These are phyloP conservation scores for Oligia strigilis DNA, from an alignment of 2,888 invertebrate genomes.

Conservation along the genomic window DNA sequence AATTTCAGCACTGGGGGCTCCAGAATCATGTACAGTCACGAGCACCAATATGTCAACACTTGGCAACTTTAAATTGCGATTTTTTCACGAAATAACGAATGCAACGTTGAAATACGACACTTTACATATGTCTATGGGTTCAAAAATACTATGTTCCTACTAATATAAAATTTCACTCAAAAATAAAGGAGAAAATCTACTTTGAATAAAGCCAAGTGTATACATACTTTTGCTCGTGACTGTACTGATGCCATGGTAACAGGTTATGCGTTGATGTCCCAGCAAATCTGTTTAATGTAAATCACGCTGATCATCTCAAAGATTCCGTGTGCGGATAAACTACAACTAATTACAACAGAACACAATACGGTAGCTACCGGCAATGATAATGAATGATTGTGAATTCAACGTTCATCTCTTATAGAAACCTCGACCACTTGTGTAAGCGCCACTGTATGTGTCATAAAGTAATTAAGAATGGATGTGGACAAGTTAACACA, in stretches of 20 bases:
- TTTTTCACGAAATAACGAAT: no score
- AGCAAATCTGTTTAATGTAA: background rate
- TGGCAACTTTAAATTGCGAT: no score
- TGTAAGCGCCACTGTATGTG: constrained; percentile 31
- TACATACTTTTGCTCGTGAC: no score
- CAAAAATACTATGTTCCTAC: no score
- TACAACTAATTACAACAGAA: constrained; percentile 35
- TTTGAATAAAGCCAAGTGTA: no score
- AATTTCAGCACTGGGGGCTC: background rate
- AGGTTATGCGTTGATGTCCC: background rate
- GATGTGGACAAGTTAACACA: constrained; percentile 21
- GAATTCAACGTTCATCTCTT: constrained; percentile 32
- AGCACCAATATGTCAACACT: no score
- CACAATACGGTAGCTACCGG: background rate
- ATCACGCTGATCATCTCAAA: background rate
- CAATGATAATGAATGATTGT: constrained; percentile 43
- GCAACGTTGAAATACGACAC: no score
- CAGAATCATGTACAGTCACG: background rate
- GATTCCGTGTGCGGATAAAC: constrained; percentile 8
- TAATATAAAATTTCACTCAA: no score
- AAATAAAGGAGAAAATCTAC: no score
- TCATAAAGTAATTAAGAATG: constrained; percentile 40
- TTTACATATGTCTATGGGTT: no score
- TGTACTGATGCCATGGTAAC: no score
- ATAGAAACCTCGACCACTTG: constrained; percentile 42